A percentile compares a stretch with the other conserved stretches of the same genome.
Conservation (phyloP, 2,888 invertebrate species). For the Holacanthella duospinosa region DNA sequence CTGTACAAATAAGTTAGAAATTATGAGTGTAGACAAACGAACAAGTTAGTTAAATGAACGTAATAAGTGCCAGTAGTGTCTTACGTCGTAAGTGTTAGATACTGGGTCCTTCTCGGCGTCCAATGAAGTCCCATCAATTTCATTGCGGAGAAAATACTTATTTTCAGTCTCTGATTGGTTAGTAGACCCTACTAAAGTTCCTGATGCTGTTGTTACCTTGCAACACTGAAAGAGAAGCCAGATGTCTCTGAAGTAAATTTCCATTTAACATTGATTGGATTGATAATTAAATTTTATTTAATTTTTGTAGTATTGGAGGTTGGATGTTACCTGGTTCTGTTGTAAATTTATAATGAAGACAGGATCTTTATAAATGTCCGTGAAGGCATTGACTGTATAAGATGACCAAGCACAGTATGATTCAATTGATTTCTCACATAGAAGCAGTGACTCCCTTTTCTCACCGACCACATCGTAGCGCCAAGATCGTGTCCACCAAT, state of each 20-base stretch:
- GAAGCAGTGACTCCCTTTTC: neutral
- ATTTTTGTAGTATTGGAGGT: no score
- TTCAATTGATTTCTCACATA: neutral
- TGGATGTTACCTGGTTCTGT: neutral
- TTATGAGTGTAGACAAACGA: no score
- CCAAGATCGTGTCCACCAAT: neutral
- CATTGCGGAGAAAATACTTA: neutral
- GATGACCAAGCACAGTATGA: neutral
- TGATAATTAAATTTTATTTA: no score
- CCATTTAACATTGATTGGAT: no score
- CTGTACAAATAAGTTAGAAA: no score
- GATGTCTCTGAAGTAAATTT: no score
- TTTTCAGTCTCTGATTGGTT: neutral
- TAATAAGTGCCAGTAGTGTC: no score
- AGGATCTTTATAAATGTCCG: constrained; percentile 7
- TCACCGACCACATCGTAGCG: neutral
- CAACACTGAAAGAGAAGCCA: no score
- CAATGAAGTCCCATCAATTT: neutral
- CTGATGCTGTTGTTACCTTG: neutral
- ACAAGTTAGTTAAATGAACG: no score
- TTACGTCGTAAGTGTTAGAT: no score
- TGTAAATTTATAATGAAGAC: neutral
- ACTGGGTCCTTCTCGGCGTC: no score
- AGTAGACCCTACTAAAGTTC: neutral
- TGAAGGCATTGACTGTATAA: neutral